Conservation (phyloP, 2,113 vertebrate genomes). For the Sapayoa aenigma region DNA sequence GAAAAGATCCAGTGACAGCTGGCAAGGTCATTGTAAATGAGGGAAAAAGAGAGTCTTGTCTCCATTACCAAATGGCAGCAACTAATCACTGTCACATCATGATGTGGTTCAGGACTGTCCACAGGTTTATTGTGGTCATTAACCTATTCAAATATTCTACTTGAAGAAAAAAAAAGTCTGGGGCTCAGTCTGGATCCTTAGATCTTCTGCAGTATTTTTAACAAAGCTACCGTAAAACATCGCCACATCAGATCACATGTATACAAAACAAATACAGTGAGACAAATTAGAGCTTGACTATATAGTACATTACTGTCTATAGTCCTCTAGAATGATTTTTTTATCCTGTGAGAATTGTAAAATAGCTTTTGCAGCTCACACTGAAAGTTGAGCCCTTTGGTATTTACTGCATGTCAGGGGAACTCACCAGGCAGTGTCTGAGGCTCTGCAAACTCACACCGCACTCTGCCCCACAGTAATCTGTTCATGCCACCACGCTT, state of each 20-base stretch:
- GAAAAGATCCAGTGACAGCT: slow-evolving; percentile 61
- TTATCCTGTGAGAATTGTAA: neutral
- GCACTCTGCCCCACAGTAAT: neutral
- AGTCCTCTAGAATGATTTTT: neutral
- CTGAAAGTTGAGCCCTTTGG: neutral
- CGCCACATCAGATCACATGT: neutral
- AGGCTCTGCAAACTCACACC: neutral
- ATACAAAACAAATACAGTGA: neutral
- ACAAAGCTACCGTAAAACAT: neutral
- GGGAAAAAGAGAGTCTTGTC: slow-evolving; percentile 65
- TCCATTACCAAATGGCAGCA: slow-evolving; percentile 50
- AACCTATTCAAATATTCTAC: slow-evolving; percentile 52
- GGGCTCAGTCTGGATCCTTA: neutral
- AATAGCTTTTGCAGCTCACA: neutral
- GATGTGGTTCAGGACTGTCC: slow-evolving; percentile 50
- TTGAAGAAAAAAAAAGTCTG: neutral
- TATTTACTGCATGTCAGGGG: neutral
- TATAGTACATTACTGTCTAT: neutral
- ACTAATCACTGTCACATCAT: slow-evolving; percentile 67
- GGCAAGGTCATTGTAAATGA: slow-evolving; percentile 58
- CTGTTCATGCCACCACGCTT: neutral
- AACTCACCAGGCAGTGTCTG: neutral
- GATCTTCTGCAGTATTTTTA: neutral
- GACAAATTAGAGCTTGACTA: neutral
- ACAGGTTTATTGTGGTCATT: slow-evolving; percentile 55